Evolutionary conservation across 2,113 vertebrate species (phyloP).

Genomic region (Lophius piscatorius): DNA sequence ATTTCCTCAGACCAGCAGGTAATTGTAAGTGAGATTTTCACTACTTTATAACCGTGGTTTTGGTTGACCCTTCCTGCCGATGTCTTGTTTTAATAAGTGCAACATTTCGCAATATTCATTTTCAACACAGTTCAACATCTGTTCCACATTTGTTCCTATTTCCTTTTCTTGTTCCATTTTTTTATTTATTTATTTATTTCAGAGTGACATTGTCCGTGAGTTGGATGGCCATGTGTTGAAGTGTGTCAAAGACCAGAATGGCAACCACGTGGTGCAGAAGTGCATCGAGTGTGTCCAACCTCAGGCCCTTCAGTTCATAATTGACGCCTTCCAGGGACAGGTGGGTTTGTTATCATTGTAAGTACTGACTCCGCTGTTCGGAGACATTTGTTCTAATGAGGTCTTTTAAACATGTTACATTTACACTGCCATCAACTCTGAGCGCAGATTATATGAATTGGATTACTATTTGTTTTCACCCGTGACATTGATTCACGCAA

Average conservation of each 20-base stretch:
- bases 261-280: slow-evolving; percentile 98
- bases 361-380: neutral
- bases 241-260: slow-evolving; percentile 98
- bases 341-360: slow-evolving; percentile 68
- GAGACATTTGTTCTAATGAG: too few species aligned
- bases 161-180: neutral
- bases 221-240: slow-evolving; percentile 96
- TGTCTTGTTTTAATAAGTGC: too few species aligned
- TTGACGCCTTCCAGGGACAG: slow-evolving; percentile 97
- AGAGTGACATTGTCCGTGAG: slow-evolving; percentile 96
- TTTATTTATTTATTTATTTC: slow-evolving; percentile 20
- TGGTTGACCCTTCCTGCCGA: neutral
- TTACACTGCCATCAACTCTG: too few species aligned
- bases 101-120: too few species aligned
- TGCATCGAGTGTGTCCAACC: slow-evolving; percentile 97
- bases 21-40: slow-evolving; percentile 91
- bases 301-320: slow-evolving; percentile 94
- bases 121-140: neutral
- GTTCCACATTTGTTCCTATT: neutral
- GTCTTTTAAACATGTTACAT: too few species aligned
- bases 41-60: slow-evolving; percentile 24
- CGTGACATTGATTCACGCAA: too few species aligned
- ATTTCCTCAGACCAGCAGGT: slow-evolving; percentile 99
- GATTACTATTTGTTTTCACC: neutral
- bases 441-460: too few species aligned